Conservation (phyloP, 2,888 invertebrate genomes). For the Subacronicta megacephala region DNA sequence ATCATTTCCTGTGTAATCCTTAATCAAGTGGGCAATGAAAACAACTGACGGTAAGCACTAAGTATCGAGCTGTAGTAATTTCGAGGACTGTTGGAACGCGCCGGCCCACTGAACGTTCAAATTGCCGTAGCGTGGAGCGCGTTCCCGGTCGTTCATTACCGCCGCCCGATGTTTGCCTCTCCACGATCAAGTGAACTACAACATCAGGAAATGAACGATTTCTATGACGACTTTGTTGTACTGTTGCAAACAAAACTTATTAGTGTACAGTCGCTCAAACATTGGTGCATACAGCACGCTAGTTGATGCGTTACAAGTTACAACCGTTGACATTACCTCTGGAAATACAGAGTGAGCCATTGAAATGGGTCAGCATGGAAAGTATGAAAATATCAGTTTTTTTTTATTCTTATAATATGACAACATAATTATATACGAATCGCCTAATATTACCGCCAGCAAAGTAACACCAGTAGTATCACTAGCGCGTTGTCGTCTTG, state of each 20-base stretch:
- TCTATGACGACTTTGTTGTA: slow-evolving; percentile 60
- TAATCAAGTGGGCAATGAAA: slow-evolving; percentile 63
- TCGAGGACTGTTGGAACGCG: slow-evolving; percentile 79
- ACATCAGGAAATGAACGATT: slow-evolving; percentile 78
- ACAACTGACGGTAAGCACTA: slow-evolving; percentile 57
- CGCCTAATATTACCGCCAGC: too few species aligned
- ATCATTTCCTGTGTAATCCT: slow-evolving; percentile 60
- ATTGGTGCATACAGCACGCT: slow-evolving; percentile 7
- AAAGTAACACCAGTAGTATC: too few species aligned
- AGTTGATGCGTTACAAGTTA: too few species aligned
- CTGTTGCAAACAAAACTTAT: slow-evolving; percentile 38
- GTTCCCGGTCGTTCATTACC: slow-evolving; percentile 77
- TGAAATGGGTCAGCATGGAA: background rate
- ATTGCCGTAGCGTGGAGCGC: slow-evolving; percentile 79
- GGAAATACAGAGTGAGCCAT: too few species aligned
- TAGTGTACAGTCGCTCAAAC: slow-evolving; percentile 15
- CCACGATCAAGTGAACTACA: slow-evolving; percentile 72
- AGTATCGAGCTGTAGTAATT: slow-evolving; percentile 74
- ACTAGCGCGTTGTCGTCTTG: too few species aligned
- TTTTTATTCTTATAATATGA: too few species aligned
- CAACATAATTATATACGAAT: too few species aligned
- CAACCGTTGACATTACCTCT: background rate
- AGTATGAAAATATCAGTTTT: too few species aligned
- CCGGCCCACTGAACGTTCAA: slow-evolving; percentile 84
- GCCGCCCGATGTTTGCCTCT: slow-evolving; percentile 74